Evolutionary conservation across 2,113 vertebrate genomes (phyloP).

Genomic region (Clarias magur): DNA sequence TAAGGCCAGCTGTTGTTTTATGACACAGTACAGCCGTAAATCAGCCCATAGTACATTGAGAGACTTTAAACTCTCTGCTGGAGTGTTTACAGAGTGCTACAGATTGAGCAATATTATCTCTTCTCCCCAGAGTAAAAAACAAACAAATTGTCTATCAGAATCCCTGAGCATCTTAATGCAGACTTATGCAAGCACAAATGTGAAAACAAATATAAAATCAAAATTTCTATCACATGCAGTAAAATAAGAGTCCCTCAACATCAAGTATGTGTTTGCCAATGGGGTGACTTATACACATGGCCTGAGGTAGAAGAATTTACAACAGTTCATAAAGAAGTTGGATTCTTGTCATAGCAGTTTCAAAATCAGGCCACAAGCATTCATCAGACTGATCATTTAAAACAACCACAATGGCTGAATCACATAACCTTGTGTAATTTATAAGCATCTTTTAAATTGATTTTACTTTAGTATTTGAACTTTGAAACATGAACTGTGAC

Average conservation of each 20-base stretch:
- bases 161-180: constrained; percentile 5
- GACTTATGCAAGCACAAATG: neutral
- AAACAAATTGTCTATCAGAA: constrained; percentile 43
- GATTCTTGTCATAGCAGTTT: neutral
- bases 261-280: neutral
- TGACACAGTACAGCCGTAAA: constrained; percentile 33
- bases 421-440: neutral
- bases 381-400: constrained; percentile 19
- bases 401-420: neutral
- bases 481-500: neutral
- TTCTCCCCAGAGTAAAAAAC: constrained; percentile 12
- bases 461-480: neutral
- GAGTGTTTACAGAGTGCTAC: constrained; percentile 48
- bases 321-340: constrained; percentile 27
- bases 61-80: constrained; percentile 48
- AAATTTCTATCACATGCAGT: neutral
- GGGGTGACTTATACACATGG: constrained; percentile 41
- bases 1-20: constrained; percentile 56
- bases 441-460: neutral
- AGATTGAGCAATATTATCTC: constrained; percentile 46
- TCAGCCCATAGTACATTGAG: constrained; percentile 36
- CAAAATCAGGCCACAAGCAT: constrained; percentile 23
- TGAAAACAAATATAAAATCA: neutral
- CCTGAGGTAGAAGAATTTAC: constrained; percentile 14
- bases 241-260: neutral